Conservation (phyloP, 2,113 vertebrate species). For the Aldabrachelys gigantea region DNA sequence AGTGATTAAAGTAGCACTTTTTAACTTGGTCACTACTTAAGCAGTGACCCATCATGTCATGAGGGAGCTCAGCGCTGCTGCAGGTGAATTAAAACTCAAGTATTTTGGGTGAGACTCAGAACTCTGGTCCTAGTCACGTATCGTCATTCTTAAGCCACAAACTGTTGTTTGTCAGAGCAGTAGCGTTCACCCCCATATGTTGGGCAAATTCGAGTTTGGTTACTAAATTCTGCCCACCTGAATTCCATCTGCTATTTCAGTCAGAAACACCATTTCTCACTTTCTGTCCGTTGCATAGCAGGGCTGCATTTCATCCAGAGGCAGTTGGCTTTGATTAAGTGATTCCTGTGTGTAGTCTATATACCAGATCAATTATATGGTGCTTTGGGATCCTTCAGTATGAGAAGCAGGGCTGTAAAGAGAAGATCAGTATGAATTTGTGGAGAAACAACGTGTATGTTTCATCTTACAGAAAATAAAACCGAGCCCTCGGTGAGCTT, state of each 20-base stretch:
- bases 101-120: background rate
- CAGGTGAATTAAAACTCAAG: background rate
- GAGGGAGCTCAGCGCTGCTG: background rate
- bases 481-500: background rate
- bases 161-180: background rate
- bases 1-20: background rate
- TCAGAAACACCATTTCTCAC: background rate
- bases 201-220: background rate
- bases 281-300: background rate
- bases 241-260: background rate
- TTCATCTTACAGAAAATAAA: background rate
- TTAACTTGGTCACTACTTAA: background rate
- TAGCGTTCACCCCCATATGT: background rate
- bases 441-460: background rate
- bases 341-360: background rate
- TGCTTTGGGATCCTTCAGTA: background rate
- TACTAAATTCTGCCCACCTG: background rate
- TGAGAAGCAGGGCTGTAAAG: background rate
- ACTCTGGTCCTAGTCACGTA: background rate
- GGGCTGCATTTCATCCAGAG: background rate
- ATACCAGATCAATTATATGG: background rate
- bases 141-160: background rate
- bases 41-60: background rate
- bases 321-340: background rate
- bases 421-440: background rate